Evolutionary conservation across 2,888 invertebrate species (phyloP).

Genomic region (Eulithis prunata): DNA sequence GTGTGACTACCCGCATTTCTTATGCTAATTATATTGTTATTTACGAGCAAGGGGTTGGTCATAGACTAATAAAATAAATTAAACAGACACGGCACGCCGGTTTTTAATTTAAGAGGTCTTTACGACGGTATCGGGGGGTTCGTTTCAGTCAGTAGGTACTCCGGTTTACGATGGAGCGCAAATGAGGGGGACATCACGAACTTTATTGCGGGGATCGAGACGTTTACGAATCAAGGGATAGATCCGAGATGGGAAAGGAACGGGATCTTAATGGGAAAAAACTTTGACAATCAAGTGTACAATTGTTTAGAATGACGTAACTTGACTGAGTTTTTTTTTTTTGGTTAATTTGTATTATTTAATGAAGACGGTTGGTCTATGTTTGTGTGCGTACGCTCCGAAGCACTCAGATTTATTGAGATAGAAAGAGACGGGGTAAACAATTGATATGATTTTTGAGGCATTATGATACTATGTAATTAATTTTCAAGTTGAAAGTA

Average conservation of each 20-base stretch:
- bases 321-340: too few relatives aligned
- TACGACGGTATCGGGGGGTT: conserved; percentile 39
- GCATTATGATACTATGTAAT: too few relatives aligned
- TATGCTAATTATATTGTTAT: conserved; percentile 76
- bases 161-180: conserved; percentile 38
- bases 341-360: too few relatives aligned
- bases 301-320: too few relatives aligned
- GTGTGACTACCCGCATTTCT: conserved; percentile 73
- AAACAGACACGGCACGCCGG: conserved; percentile 47
- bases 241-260: conserved; percentile 8
- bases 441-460: too few relatives aligned
- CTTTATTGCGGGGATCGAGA: conserved; percentile 29
- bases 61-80: conserved; percentile 57
- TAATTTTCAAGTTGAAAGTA: too few relatives aligned
- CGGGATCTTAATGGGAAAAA: neutral
- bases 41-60: conserved; percentile 69
- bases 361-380: too few relatives aligned
- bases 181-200: conserved; percentile 40
- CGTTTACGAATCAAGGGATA: conserved; percentile 23
- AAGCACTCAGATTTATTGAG: too few relatives aligned
- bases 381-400: too few relatives aligned
- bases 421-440: too few relatives aligned
- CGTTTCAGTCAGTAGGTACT: conserved; percentile 41
- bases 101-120: conserved; percentile 43
- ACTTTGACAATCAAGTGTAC: neutral